phyloP scores from a whole-genome alignment of 2,113 vertebrate genomes.

The Okapia johnstoni region DNA sequence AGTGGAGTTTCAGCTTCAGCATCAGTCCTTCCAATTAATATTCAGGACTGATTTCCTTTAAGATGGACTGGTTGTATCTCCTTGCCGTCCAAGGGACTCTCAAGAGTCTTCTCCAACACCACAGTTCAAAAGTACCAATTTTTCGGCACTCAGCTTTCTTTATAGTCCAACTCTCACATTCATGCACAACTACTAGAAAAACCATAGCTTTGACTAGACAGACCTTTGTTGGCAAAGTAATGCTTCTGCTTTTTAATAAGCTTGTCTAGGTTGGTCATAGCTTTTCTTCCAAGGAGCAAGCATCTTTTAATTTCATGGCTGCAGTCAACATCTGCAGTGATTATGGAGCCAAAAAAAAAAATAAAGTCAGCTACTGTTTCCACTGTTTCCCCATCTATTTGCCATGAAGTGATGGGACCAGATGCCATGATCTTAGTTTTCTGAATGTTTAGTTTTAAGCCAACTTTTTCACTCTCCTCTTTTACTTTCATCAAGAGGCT shows the following conservation, averaged over 20 bases:
- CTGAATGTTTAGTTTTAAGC: background rate
- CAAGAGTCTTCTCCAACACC: background rate
- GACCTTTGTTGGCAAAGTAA: background rate
- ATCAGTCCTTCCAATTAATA: background rate
- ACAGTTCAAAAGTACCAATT: background rate
- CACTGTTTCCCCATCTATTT: background rate
- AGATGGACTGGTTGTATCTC: background rate
- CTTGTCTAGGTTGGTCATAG: background rate
- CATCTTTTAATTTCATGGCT: background rate
- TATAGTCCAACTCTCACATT: background rate
- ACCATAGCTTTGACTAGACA: background rate
- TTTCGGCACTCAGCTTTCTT: background rate
- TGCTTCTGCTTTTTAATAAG: background rate
- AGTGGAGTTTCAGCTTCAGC: background rate
- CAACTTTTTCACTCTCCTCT: background rate
- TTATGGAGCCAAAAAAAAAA: background rate
- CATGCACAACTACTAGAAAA: background rate
- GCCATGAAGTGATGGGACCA: background rate
- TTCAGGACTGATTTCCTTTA: background rate
- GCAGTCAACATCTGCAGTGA: background rate
- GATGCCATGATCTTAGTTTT: background rate
- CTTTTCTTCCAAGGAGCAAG: background rate
- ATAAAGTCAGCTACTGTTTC: background rate
- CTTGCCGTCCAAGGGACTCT: background rate
- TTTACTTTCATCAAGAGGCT: background rate